A percentile compares a stretch with the other conserved stretches of the same genome.
phyloP scores from a whole-genome alignment of 2,113 vertebrate genomes.

The Hemiprocne comata region DNA sequence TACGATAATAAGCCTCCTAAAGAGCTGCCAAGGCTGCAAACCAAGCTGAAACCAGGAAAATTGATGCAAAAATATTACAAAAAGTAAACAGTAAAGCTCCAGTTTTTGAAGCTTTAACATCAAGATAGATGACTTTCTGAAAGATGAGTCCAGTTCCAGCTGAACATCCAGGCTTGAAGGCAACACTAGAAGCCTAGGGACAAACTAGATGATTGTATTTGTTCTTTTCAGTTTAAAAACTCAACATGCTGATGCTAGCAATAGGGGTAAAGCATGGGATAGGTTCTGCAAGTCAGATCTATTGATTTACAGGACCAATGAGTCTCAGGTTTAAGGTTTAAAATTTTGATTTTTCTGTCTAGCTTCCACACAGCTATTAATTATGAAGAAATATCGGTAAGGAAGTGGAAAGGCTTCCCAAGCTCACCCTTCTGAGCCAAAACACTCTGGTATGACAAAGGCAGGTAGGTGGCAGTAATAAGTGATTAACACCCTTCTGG shows the following conservation, averaged over 20 bases:
- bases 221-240: not conserved
- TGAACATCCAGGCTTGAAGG: not conserved
- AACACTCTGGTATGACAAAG: not conserved
- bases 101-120: not conserved
- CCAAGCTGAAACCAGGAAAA: not conserved
- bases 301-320: not conserved
- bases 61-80: not conserved
- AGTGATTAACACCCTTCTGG: constrained; percentile 28
- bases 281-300: not conserved
- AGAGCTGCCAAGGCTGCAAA: not conserved
- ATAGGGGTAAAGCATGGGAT: not conserved
- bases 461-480: constrained; percentile 51
- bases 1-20: not conserved
- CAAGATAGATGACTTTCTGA: not conserved
- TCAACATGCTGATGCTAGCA: not conserved
- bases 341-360: not conserved
- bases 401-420: not conserved
- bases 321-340: not conserved
- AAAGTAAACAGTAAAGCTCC: not conserved
- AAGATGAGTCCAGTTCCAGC: not conserved
- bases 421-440: not conserved
- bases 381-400: not conserved
- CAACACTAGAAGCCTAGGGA: not conserved
- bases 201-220: not conserved
- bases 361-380: not conserved